Percentiles rank a stretch among this genome's conserved stretches.
Evolutionary conservation across 2,797 vertebrate genomes (phyloP).

Genomic region (Cottoperca gobio): DNA sequence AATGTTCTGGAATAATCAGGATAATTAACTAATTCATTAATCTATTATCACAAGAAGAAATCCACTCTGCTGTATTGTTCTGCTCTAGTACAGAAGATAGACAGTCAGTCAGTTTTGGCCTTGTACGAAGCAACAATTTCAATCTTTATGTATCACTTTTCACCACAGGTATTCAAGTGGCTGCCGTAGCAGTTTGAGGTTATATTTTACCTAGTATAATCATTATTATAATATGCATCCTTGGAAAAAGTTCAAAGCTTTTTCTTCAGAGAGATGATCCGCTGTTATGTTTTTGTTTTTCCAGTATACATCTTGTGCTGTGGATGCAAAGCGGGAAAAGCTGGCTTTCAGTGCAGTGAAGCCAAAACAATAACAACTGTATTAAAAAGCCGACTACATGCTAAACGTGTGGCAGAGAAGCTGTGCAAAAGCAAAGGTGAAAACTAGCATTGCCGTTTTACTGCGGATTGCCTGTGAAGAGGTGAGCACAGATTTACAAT

Average conservation of each 20-base stretch:
- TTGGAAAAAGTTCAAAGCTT: background rate
- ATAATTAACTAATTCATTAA: conserved; percentile 1
- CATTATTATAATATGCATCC: background rate
- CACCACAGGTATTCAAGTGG: background rate
- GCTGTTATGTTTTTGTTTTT: background rate
- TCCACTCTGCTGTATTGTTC: background rate
- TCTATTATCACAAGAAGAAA: background rate
- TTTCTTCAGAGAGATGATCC: background rate
- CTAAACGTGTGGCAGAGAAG: conserved; percentile 7
- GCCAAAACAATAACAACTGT: conserved; percentile 21
- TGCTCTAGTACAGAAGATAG: background rate
- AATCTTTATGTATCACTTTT: background rate
- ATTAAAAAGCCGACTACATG: conserved; percentile 20
- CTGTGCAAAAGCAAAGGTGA: conserved; percentile 24
- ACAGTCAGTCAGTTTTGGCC: background rate
- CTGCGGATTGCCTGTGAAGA: conserved; percentile 11
- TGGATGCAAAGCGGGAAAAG: background rate
- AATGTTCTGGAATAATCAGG: background rate
- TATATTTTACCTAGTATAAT: background rate
- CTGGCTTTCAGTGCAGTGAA: conserved; percentile 9
- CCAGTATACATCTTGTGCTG: background rate
- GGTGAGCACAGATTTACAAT: conserved; percentile 28
- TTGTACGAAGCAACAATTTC: background rate
- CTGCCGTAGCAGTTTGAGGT: background rate
- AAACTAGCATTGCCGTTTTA: conserved; percentile 1